These are phyloP conservation scores for Machaerirhynchus nigripectus DNA, from an alignment of 2,113 vertebrate genomes.

Conservation along the genomic window DNA sequence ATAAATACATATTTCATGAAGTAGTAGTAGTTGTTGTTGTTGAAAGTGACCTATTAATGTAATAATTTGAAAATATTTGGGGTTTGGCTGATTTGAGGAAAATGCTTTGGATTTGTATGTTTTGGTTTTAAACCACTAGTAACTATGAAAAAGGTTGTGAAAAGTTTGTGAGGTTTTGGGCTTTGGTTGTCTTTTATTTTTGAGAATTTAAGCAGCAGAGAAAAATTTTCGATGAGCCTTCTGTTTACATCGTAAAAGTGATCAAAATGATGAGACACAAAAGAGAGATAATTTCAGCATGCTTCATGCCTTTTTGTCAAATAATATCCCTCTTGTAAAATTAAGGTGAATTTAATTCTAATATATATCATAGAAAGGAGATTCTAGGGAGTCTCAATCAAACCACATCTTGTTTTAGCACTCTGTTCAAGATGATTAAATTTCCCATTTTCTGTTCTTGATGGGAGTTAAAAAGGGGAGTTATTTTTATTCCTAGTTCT, in stretches of 20 bases:
- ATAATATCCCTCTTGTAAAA: conserved; percentile 3
- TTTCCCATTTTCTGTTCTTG: conserved; percentile 37
- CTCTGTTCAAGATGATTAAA: conserved; percentile 49
- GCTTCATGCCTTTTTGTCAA: conserved; percentile 15
- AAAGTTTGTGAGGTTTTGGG: background rate
- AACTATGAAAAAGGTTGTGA: fast-evolving
- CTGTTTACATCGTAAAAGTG: background rate
- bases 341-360: conserved; percentile 17
- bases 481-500: conserved; percentile 25
- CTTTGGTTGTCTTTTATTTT: background rate
- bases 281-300: background rate
- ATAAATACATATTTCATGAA: background rate
- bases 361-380: conserved; percentile 28
- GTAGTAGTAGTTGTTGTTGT: background rate
- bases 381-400: conserved; percentile 28
- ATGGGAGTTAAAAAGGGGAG: conserved; percentile 21
- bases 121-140: background rate
- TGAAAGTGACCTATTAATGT: background rate
- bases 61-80: background rate
- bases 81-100: background rate
- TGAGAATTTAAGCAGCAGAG: background rate
- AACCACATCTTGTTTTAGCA: conserved; percentile 7
- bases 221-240: background rate
- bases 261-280: background rate
- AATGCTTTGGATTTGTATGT: background rate